phyloP scores from a whole-genome alignment of 2,113 vertebrate genomes.

The Butastur rufipennis region DNA sequence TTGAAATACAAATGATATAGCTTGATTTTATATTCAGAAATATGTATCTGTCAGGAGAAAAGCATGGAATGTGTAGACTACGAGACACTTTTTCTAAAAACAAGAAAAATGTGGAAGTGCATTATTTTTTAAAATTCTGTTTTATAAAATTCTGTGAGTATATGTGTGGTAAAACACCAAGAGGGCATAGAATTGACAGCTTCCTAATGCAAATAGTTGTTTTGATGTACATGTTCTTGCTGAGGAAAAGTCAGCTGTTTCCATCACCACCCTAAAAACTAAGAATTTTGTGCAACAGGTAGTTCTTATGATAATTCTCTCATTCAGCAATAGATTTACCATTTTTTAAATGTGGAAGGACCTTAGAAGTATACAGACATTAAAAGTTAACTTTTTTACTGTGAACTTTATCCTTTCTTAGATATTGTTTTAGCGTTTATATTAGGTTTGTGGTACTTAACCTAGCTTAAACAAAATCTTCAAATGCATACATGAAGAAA shows the following conservation, averaged over 20 bases:
- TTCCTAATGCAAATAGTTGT: not conserved
- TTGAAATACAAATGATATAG: not conserved
- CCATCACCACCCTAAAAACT: not conserved
- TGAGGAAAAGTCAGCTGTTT: not conserved
- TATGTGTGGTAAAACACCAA: not conserved
- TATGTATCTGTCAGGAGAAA: not conserved
- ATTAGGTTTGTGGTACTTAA: not conserved
- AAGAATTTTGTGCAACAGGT: not conserved
- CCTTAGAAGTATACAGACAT: not conserved
- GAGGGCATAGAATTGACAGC: not conserved
- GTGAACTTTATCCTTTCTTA: not conserved
- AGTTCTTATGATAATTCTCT: not conserved
- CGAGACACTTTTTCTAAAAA: not conserved
- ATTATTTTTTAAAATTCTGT: not conserved
- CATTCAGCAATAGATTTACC: not conserved
- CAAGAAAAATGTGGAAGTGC: not conserved
- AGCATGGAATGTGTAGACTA: not conserved
- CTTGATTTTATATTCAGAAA: not conserved
- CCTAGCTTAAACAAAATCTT: not conserved
- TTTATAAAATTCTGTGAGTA: not conserved
- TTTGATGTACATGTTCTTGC: not conserved
- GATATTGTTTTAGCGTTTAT: not conserved
- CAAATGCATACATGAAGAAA: not conserved
- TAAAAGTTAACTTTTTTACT: not conserved
- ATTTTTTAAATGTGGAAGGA: not conserved